Percentiles rank a stretch among this genome's conserved stretches.
phyloP scores from a whole-genome alignment of 2,888 invertebrate species.

The Polymixis lichenea region DNA sequence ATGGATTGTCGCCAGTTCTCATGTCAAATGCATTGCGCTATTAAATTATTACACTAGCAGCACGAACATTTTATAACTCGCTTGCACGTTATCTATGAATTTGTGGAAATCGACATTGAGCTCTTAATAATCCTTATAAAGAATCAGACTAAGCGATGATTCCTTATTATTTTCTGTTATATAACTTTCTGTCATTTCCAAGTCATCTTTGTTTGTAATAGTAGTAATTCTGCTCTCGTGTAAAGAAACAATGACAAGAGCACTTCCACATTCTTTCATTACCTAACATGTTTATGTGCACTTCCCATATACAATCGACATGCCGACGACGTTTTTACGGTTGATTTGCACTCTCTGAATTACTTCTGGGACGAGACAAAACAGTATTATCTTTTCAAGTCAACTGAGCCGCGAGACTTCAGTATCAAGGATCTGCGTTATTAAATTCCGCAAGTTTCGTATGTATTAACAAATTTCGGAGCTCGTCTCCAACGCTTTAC shows the following conservation, averaged over 20 bases:
- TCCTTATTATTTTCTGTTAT: conserved; percentile 5
- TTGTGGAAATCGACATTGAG: background rate
- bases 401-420: background rate
- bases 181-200: background rate
- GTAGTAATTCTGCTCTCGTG: conserved; percentile 2
- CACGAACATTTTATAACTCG: background rate
- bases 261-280: conserved; percentile 20
- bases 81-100: background rate
- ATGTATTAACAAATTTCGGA: conserved; percentile 44
- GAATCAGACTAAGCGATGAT: background rate
- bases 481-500: conserved; percentile 26
- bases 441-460: conserved; percentile 35
- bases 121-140: background rate
- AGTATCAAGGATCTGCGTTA: conserved; percentile 23
- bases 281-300: conserved; percentile 25
- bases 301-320: conserved; percentile 17
- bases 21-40: conserved; percentile 10
- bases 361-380: conserved; percentile 31
- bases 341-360: conserved; percentile 40
- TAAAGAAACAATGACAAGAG: background rate
- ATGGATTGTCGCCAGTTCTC: conserved; percentile 21
- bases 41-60: background rate
- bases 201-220: background rate
- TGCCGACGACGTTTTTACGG: conserved; percentile 13
- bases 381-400: conserved; percentile 28